These are phyloP conservation scores for Panagrolaimus sp. DNA, from an alignment of 1,140 invertebrate genomes.

Conservation along the genomic window DNA sequence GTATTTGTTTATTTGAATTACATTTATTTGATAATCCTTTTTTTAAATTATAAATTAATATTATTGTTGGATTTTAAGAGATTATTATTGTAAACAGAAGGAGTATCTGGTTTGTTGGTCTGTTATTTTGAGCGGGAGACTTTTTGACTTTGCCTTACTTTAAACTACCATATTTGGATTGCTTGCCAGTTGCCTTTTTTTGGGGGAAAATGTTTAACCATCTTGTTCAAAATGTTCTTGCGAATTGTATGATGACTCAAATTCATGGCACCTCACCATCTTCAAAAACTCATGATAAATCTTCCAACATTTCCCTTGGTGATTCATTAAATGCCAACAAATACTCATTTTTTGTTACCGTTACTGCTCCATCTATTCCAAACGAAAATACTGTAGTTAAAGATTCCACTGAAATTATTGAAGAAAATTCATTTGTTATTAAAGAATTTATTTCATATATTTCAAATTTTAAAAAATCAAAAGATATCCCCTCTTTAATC, in stretches of 20 bases:
- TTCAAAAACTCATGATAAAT: neutral
- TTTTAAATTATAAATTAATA: too few species aligned
- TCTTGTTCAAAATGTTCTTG: too few species aligned
- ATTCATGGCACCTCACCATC: neutral
- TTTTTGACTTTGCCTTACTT: too few species aligned
- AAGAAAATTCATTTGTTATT: constrained; percentile 6
- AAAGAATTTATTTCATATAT: neutral
- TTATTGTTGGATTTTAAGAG: too few species aligned
- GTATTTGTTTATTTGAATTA: too few species aligned
- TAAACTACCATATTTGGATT: too few species aligned
- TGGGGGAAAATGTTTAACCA: too few species aligned
- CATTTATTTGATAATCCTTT: too few species aligned
- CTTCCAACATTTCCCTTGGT: neutral
- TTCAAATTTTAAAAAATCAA: neutral
- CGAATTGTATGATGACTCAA: neutral
- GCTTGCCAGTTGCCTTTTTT: too few species aligned
- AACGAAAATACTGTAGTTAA: neutral
- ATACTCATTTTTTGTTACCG: constrained; percentile 1
- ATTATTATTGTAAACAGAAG: too few species aligned
- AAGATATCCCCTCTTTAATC: neutral
- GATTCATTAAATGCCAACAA: neutral
- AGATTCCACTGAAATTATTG: neutral
- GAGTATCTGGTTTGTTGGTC: too few species aligned
- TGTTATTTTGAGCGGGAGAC: too few species aligned
- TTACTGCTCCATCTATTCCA: neutral